phyloP scores from a whole-genome alignment of 2,797 vertebrate species.

The Knipowitschia caucasica region DNA sequence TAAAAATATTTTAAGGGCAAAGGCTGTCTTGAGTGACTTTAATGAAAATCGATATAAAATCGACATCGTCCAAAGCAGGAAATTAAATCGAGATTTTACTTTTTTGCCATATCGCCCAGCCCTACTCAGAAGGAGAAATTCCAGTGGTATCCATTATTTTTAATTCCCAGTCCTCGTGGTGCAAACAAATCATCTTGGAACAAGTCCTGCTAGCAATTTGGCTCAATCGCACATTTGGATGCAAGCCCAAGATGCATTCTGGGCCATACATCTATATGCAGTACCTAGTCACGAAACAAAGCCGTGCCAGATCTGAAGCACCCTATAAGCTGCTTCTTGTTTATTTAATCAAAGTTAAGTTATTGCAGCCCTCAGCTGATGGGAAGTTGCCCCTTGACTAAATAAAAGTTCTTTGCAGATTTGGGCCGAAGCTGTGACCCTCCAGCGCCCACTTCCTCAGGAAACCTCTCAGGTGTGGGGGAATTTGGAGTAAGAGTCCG shows the following conservation, averaged over 20 bases:
- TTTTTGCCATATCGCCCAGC: no score
- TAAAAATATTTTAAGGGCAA: no score
- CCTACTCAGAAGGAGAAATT: conserved; percentile 1
- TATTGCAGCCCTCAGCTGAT: conserved; percentile 20
- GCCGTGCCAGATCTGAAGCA: conserved; percentile 26
- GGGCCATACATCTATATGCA: conserved; percentile 13
- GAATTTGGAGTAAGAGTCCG: conserved; percentile 23
- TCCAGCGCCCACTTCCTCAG: conserved; percentile 27
- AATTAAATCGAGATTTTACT: no score
- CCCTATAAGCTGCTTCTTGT: conserved; percentile 27
- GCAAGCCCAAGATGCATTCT: conserved; percentile 17
- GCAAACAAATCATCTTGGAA: conserved; percentile 33
- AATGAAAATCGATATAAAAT: no score
- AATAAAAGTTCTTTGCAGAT: conserved; percentile 34
- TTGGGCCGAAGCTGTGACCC: conserved; percentile 25
- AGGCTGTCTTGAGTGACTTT: no score
- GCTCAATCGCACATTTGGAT: conserved; percentile 24
- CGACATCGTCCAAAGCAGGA: no score
- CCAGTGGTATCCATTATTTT: conserved; percentile 2
- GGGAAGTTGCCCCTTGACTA: conserved; percentile 24
- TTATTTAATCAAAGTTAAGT: conserved; percentile 9
- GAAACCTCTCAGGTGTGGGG: conserved; percentile 49
- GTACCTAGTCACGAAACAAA: conserved; percentile 18
- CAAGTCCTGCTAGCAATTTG: conserved; percentile 27
- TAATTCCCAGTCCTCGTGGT: conserved; percentile 1